These are phyloP conservation scores for Scolopax bukidnonensis DNA, from an alignment of 2,797 vertebrate species.

Conservation along the genomic window DNA sequence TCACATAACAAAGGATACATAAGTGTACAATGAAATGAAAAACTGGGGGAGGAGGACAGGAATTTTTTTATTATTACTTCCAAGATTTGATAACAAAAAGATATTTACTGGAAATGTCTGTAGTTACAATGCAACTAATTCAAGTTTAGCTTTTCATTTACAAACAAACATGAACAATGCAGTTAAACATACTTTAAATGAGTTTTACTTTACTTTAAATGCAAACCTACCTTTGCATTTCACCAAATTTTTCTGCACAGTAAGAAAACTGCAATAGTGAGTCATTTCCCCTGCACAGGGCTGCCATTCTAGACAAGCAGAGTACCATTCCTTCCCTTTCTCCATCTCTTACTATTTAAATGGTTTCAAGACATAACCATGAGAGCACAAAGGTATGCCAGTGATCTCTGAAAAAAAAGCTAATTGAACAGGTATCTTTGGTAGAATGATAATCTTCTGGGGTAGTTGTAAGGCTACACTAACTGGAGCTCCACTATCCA, in stretches of 20 bases:
- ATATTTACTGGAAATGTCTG: background rate
- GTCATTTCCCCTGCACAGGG: fast-evolving
- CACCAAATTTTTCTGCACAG: background rate
- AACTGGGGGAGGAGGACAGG: background rate
- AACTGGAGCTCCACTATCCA: background rate
- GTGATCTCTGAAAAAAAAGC: background rate
- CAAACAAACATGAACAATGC: background rate
- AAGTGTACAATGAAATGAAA: background rate
- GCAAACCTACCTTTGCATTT: background rate
- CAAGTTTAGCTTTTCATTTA: background rate
- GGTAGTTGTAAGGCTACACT: background rate
- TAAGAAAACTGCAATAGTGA: background rate
- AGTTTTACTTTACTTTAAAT: background rate
- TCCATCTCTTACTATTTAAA: background rate
- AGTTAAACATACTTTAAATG: background rate
- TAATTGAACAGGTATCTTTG: background rate
- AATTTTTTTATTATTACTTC: background rate
- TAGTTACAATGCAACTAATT: background rate
- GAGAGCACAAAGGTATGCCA: background rate
- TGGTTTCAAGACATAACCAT: background rate
- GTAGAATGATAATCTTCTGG: background rate
- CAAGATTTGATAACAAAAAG: background rate
- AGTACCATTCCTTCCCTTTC: background rate
- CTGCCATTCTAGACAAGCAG: background rate
- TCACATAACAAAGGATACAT: background rate